Percentiles rank a stretch among this genome's conserved stretches.
These are phyloP conservation scores for Marasmarcha lunaedactyla DNA, from an alignment of 2,888 invertebrate species.

Conservation along the genomic window DNA sequence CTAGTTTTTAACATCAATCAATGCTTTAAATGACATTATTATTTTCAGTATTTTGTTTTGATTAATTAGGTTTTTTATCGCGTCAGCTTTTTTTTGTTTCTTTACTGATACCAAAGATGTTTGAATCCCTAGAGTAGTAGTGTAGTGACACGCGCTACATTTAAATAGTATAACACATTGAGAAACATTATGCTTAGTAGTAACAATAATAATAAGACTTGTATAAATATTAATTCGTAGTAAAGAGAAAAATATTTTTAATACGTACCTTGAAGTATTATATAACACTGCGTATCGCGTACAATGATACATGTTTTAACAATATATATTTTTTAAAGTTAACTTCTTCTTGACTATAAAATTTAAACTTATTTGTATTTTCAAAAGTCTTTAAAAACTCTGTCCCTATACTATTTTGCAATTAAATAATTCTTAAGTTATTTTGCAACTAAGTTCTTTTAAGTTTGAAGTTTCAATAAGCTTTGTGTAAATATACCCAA, in stretches of 20 bases:
- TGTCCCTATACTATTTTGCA: conserved; percentile 7
- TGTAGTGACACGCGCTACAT: conserved; percentile 13
- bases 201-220: conserved; percentile 49
- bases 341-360: neutral
- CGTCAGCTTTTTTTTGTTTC: conserved; percentile 37
- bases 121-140: conserved; percentile 53
- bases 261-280: conserved; percentile 55
- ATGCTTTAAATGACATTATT: conserved; percentile 61
- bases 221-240: conserved; percentile 45
- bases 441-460: conserved; percentile 45
- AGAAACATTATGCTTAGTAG: conserved; percentile 31
- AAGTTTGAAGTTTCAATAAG: too few relatives aligned
- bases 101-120: conserved; percentile 68
- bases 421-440: conserved; percentile 1
- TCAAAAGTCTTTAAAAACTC: too few relatives aligned
- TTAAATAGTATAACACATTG: too few relatives aligned
- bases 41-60: conserved; percentile 52
- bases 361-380: too few relatives aligned
- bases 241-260: conserved; percentile 54
- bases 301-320: conserved; percentile 1
- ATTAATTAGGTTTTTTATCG: conserved; percentile 13
- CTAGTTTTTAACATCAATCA: conserved; percentile 42
- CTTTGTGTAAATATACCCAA: conserved; percentile 46
- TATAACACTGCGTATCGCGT: conserved; percentile 12
- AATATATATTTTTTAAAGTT: too few relatives aligned